A percentile compares a stretch with the other conserved stretches of the same genome.
Evolutionary conservation across 2,888 invertebrate species (phyloP).

Genomic region (Chrysodeixis includens): DNA sequence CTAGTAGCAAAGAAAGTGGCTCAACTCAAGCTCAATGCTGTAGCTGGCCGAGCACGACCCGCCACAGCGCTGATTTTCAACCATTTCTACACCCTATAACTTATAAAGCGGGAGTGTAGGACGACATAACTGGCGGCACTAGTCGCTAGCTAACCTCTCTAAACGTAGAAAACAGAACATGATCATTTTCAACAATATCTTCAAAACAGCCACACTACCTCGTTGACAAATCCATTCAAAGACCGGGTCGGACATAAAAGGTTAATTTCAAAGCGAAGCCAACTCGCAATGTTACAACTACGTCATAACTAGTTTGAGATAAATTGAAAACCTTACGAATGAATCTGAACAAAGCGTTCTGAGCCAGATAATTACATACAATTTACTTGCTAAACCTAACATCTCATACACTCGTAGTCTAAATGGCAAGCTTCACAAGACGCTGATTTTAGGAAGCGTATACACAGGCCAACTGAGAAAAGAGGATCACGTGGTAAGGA

Average conservation of each 20-base stretch:
- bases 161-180: no score
- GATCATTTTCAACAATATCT: no score
- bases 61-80: no score
- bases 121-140: no score
- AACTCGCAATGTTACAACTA: background rate
- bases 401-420: conserved; percentile 17
- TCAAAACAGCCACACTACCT: background rate
- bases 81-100: no score
- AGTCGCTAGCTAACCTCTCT: no score
- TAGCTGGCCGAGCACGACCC: no score
- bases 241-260: background rate
- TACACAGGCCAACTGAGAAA: background rate
- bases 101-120: no score
- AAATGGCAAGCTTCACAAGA: conserved; percentile 18
- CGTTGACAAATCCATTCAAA: conserved; percentile 1
- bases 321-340: background rate
- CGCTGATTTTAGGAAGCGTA: conserved; percentile 12
- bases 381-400: conserved; percentile 26
- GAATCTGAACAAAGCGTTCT: conserved; percentile 10
- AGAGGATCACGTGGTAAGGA: background rate
- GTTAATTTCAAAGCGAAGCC: background rate
- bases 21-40: no score
- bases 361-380: conserved; percentile 15
- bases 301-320: background rate
- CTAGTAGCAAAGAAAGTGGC: no score